Evolutionary conservation across 2,113 vertebrate genomes (phyloP), one percentile per base, ranked within the genome.

Genomic region (Gobio gobio): DNA sequence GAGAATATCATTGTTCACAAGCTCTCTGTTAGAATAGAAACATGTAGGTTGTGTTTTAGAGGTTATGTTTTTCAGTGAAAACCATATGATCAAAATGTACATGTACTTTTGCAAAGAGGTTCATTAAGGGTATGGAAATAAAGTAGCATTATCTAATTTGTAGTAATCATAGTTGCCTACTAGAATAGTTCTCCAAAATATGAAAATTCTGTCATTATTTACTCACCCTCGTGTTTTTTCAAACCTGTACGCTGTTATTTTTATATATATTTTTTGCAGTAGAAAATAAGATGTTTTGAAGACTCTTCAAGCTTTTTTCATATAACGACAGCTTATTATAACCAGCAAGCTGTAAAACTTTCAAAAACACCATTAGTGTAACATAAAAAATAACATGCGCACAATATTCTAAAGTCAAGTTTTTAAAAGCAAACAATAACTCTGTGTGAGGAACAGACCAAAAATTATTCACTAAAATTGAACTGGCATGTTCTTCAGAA

Each of bases 1-100:
- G 33, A 81, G 47, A 86, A 72, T 79, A 73, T 49, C 3, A 47
- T 63, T 75, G 56, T 75, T 63, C 70, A 29, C 22, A 43, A 70
- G 66, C 24, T n/a, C 29, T 51, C 16, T 59, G 36, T 58, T 77
- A 66, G 1, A 51, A 63, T 75, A 18, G 36, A 33, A 77, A 36
- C 10, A 51, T 51, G 78, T 81, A 51, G 59, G 40, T 20, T 47
- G 43, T 63, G 58, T 7, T 61, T 47, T 59, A 61, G 20, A 8
- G 58, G 12, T 40, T 51, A 47, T 51, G 18, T 80, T 47, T 61
- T 64, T 47, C 40, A 47, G 36, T 29, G 22, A 24, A 64, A 24
- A 59, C 36, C 36, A 14, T 40, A 43, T n/a, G 54, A 12, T 59
- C 54, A 12, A 58, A 40, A 36, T 22, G 20, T 58, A 22, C 18